Conservation (phyloP, 2,113 vertebrate genomes). For the Pholis gunnellus region DNA sequence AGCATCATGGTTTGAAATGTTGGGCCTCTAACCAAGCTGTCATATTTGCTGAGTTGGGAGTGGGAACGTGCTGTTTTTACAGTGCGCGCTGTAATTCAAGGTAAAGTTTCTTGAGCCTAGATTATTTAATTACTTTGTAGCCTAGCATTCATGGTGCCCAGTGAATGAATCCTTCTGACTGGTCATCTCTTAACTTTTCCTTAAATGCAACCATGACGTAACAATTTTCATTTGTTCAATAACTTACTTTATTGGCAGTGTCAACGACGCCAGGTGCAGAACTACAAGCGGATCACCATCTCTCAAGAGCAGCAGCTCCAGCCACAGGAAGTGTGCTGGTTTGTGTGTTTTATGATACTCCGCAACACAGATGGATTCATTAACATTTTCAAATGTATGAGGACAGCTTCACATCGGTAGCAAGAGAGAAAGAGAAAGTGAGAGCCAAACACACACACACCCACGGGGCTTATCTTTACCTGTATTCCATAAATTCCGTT, state of each 20-base stretch:
- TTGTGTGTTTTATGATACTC: constrained; percentile 23
- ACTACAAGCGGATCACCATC: not conserved
- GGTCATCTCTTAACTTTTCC: not conserved
- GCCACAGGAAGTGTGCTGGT: not conserved
- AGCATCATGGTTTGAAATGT: too few relatives aligned
- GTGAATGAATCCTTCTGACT: not conserved
- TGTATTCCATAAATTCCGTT: constrained; percentile 33
- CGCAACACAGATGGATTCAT: not conserved
- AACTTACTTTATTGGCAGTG: not conserved
- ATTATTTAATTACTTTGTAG: too few relatives aligned
- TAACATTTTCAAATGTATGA: not conserved
- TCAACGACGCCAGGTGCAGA: not conserved
- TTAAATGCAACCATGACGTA: not conserved
- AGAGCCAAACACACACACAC: not conserved
- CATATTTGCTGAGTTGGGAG: not conserved
- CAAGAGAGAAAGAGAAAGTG: not conserved
- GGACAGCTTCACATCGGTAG: not conserved
- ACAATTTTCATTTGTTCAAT: not conserved
- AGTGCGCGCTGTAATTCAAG: too few relatives aligned
- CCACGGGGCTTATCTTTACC: constrained; percentile 7
- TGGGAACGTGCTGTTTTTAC: not conserved
- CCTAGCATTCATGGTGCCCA: too few relatives aligned
- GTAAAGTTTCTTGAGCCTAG: too few relatives aligned
- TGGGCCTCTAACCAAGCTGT: too few relatives aligned
- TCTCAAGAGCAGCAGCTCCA: not conserved